Base-by-base conservation (phyloP, 2,888 invertebrate species). In the Brenthis daphne region DNA sequence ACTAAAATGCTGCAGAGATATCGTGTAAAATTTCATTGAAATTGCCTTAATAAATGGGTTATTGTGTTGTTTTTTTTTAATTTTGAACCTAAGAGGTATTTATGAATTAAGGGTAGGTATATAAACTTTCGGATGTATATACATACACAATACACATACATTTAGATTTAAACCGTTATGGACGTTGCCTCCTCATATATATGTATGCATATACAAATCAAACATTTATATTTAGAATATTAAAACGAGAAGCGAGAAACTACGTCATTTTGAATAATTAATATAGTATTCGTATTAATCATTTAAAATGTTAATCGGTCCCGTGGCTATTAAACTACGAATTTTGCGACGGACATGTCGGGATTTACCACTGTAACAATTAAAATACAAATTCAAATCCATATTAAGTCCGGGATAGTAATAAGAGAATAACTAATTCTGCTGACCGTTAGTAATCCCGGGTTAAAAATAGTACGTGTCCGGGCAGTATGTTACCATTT, bases 401-500 rank as follows among this genome's bases (percentile, higher is more conserved):
- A 80, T 80, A 82, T 84, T 83, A 80, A 74, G 77, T 77, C 73
- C 75, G 76, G 77, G 76, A 80, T 77, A 79, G 81, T 82, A 80
- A 81, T 82, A 72, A 70, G 70, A 77, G 81, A 81, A 83, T 85
- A 87, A 86, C 84, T 86, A 86, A 88, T 86, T 87, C 85, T 85
- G 84, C 82, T 79, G 80, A 76, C 80, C 82, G 84, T 82, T 81
- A 80, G 82, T 87, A 86, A 86, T 87, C 82, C 81, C 29, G 29
- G 76, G 80, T 76, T 77, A 81, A 60, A 50, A 60, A 47, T 58
- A 80, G 78, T 76, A 74, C 70, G 75, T 51, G 75, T 77, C 80
- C 79, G 76, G 76, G 77, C 79, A 80, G 83, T 84, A 86, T 83
- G 84, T 87, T 86, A 84, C 88, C 88, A 88, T 87, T 88, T 88